Evolutionary conservation across 2,797 vertebrate species (phyloP).

Genomic region (Myotis planiceps): DNA sequence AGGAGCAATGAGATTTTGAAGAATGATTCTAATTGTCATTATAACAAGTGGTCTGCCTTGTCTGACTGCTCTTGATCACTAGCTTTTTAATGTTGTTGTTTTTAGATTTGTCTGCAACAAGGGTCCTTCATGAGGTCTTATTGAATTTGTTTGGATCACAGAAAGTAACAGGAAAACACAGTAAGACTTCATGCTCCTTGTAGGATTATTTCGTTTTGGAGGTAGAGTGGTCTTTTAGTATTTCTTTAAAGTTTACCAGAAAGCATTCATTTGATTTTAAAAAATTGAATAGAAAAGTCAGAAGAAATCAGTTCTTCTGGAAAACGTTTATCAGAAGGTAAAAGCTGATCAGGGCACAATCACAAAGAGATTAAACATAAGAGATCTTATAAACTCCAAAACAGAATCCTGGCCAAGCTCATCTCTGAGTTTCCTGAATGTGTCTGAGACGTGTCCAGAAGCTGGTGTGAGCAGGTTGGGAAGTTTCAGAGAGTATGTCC

Average conservation of each 20-base stretch:
- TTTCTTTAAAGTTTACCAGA: neutral
- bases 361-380: neutral
- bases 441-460: accelerated
- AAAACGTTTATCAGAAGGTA: neutral
- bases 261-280: neutral
- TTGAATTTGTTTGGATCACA: neutral
- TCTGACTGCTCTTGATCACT: neutral
- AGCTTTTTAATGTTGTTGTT: neutral
- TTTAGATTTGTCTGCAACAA: neutral
- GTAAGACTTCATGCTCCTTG: neutral
- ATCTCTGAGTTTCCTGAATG: neutral
- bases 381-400: neutral
- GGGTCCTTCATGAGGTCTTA: neutral
- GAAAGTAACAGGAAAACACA: neutral
- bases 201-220: neutral
- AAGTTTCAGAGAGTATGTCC: neutral
- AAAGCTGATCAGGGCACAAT: neutral
- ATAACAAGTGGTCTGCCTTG: neutral
- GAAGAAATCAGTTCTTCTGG: neutral
- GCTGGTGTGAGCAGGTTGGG: neutral
- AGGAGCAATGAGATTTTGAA: neutral
- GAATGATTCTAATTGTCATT: neutral
- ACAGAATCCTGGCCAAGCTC: neutral
- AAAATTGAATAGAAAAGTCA: neutral
- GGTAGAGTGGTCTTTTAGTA: neutral